Base-by-base conservation (phyloP, 1,140 invertebrate genomes). In the Listronotus bonariensis region DNA sequence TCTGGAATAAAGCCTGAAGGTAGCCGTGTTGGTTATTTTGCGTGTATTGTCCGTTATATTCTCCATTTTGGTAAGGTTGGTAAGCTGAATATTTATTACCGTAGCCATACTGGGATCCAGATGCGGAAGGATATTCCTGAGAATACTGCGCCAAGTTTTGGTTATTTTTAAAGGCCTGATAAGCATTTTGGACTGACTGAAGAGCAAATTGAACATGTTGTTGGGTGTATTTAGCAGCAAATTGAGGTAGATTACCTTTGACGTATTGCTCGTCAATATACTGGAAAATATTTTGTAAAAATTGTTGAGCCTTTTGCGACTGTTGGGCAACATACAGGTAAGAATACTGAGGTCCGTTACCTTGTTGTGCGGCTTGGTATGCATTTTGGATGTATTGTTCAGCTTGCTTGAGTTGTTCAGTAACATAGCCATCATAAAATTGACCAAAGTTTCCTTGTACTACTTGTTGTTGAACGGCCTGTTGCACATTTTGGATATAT, bases 321-420 rank as follows among this genome's bases (percentile, higher is more conserved):
- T 43, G 41, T 43, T 43, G 6, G 41, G 6, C 15, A 6, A 43
- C 6, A 43, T 43, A 43, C n/a, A n/a, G 7, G 6, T 9, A 6
- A 6, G 15, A 10, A n/a, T n/a, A 43, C 15, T 43, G 41, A 9
- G 41, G 41, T 6, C 12, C 15, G n/a, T 43, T 18, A 20, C 7
- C 46, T 48, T 48, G 46, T 17, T 48, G 10, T 26, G 9, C 9
- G 17, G 11, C n/a, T 20, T 48, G 5, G 20, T 18, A 48, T 7
- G 26, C n/a, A 20, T 48, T 48, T 48, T 48, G 46, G n/a, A 15
- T 48, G 46, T 48, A 48, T 48, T 48, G 46, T 18, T 5, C 10
- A 48, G 8, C 46, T 48, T 48, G 15, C 32, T 55, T 15, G 14
- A 58, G 46, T 32, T 58, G 31, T 41, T 58, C 1, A n/a, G 14